phyloP scores from a whole-genome alignment of 2,113 vertebrate species.

The Plectropomus leopardus region DNA sequence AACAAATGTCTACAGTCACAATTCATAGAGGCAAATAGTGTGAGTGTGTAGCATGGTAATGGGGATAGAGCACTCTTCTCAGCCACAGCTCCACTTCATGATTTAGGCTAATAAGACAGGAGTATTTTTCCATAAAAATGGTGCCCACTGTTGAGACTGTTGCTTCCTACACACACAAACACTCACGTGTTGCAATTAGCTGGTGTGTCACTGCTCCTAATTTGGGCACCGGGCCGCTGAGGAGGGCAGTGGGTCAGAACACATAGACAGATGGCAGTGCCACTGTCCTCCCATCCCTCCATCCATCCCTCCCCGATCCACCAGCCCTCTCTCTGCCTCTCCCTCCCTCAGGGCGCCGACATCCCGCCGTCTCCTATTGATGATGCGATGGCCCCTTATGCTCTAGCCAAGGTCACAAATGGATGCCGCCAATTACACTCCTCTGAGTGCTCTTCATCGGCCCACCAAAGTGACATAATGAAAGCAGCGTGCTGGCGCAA shows the following conservation, averaged over 20 bases:
- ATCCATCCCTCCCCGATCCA: constrained; percentile 38
- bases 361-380: constrained; percentile 52
- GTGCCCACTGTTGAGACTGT: constrained; percentile 41
- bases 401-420: constrained; percentile 79
- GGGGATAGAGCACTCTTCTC: constrained; percentile 28
- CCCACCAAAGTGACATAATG: constrained; percentile 71
- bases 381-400: constrained; percentile 60
- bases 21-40: constrained; percentile 24
- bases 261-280: constrained; percentile 82
- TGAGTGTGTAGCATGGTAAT: constrained; percentile 25
- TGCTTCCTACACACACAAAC: constrained; percentile 22
- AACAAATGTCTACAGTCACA: constrained; percentile 33
- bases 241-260: constrained; percentile 83
- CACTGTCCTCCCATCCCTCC: constrained; percentile 55
- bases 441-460: constrained; percentile 59
- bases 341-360: constrained; percentile 45
- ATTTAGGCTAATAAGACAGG: constrained; percentile 37
- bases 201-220: constrained; percentile 70
- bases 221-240: constrained; percentile 71
- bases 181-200: constrained; percentile 73
- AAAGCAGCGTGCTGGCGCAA: constrained; percentile 58
- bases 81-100: constrained; percentile 41
- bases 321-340: constrained; percentile 41
- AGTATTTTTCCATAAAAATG: constrained; percentile 52
- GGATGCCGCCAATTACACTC: constrained; percentile 72